These are phyloP conservation scores for Sanderia malayensis DNA, from an alignment of 30 jellyfish, hydroid and myxozoan species.

Conservation along the genomic window DNA sequence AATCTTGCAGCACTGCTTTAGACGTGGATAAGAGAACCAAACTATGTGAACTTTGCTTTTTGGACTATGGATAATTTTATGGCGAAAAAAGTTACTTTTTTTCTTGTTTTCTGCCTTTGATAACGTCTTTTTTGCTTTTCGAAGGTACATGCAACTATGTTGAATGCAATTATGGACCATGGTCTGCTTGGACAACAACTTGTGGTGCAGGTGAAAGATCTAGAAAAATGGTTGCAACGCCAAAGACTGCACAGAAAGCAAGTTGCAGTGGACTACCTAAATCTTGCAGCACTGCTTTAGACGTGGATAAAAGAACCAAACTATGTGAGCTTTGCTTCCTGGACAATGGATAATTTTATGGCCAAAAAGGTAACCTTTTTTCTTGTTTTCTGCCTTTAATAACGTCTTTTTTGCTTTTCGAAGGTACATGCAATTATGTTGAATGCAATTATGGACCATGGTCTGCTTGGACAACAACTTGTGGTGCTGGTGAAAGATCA, in stretches of 20 bases:
- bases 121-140: too few species aligned
- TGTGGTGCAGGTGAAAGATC: constrained; percentile 66
- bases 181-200: constrained; percentile 75
- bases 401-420: too few species aligned
- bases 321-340: too few species aligned
- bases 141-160: constrained; percentile 66
- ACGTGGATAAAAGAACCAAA: constrained; percentile 48
- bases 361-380: background rate
- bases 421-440: background rate
- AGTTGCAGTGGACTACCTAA: constrained; percentile 57
- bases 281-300: constrained; percentile 39
- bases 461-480: constrained; percentile 1
- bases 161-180: constrained; percentile 62
- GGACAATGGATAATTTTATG: too few species aligned
- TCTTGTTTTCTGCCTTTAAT: background rate
- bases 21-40: constrained; percentile 39
- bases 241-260: constrained; percentile 33
- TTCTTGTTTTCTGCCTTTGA: too few species aligned
- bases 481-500: background rate
- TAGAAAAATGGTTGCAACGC: constrained; percentile 32
- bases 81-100: too few species aligned
- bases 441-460: background rate
- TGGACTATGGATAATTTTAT: too few species aligned
- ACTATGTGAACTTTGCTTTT: too few species aligned
- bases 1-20: constrained; percentile 34